Evolutionary conservation across 2,113 vertebrate genomes (phyloP).

Genomic region (Junco hyemalis): DNA sequence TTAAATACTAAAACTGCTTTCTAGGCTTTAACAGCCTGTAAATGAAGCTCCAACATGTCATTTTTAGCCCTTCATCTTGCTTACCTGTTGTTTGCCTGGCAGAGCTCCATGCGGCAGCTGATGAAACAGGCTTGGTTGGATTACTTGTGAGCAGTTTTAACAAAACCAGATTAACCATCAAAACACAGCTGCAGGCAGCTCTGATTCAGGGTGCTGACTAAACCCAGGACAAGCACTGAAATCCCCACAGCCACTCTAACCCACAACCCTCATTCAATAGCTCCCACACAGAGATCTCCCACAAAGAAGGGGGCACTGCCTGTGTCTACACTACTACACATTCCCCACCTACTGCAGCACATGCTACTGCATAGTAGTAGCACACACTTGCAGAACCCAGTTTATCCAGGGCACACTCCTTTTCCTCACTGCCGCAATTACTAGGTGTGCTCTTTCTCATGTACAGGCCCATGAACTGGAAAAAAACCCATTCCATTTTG

Average conservation of each 20-base stretch:
- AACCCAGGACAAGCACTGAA: background rate
- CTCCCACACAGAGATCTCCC: background rate
- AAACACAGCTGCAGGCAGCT: background rate
- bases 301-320: background rate
- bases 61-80: background rate
- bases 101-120: background rate
- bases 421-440: background rate
- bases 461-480: background rate
- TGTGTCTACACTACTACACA: accelerated
- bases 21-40: background rate
- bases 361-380: accelerated
- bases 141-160: background rate
- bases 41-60: background rate
- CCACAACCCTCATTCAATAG: background rate
- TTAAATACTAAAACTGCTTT: background rate
- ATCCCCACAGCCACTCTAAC: background rate
- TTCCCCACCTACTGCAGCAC: background rate
- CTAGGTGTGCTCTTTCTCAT: background rate
- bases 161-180: background rate
- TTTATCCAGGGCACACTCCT: background rate
- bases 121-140: background rate
- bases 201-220: background rate
- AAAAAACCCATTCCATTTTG: background rate
- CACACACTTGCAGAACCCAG: background rate
- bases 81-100: background rate